These are phyloP conservation scores for Sinocyclocheilus anshuiensis DNA, from an alignment of 2,113 vertebrate genomes.

Conservation along the genomic window DNA sequence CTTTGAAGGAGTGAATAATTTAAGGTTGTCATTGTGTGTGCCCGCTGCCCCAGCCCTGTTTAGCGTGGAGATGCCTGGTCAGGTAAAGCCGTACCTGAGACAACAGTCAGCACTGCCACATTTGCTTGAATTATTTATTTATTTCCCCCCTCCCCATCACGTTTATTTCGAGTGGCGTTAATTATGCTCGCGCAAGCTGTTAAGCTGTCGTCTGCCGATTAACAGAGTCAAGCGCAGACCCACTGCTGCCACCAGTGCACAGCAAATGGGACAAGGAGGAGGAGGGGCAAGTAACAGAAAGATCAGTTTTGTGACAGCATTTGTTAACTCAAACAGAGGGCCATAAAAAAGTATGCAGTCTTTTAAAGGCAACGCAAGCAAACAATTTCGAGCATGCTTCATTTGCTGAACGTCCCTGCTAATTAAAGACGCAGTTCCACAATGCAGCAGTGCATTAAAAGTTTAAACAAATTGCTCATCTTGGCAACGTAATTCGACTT, in stretches of 20 bases:
- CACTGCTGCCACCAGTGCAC: constrained; percentile 60
- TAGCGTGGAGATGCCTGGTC: constrained; percentile 55
- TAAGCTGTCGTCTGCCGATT: constrained; percentile 75
- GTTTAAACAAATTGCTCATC: constrained; percentile 63
- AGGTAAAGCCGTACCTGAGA: constrained; percentile 73
- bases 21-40: constrained; percentile 50
- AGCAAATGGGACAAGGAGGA: constrained; percentile 61
- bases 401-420: constrained; percentile 73
- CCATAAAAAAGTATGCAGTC: constrained; percentile 63
- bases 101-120: constrained; percentile 65
- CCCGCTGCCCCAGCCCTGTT: constrained; percentile 38
- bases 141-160: constrained; percentile 64
- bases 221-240: constrained; percentile 73
- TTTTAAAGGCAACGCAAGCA: constrained; percentile 64
- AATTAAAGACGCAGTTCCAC: constrained; percentile 69
- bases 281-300: constrained; percentile 55
- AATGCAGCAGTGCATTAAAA: constrained; percentile 65
- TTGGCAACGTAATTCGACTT: constrained; percentile 56
- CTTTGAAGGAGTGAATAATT: constrained; percentile 77
- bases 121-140: constrained; percentile 75
- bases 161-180: constrained; percentile 74
- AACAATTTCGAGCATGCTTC: constrained; percentile 69
- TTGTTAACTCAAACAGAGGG: constrained; percentile 66
- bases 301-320: constrained; percentile 67
- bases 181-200: constrained; percentile 76